Evolutionary conservation across 2,113 vertebrate species (phyloP).

Genomic region (Oryzias woworae): DNA sequence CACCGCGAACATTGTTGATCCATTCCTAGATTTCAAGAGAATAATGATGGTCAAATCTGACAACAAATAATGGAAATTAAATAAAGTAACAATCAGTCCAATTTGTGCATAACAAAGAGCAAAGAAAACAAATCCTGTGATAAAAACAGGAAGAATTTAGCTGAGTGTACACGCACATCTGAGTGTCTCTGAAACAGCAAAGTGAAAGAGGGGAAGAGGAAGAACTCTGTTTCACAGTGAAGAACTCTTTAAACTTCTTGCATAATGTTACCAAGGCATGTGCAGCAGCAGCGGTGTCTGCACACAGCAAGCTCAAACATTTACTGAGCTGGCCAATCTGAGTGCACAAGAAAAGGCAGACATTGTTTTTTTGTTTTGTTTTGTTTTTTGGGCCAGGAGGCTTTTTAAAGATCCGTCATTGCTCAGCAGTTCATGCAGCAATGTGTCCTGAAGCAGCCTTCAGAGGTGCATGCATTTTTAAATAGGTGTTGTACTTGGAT

Average conservation of each 20-base stretch:
- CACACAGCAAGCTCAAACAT: slow-evolving; percentile 14
- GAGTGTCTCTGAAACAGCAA: slow-evolving; percentile 20
- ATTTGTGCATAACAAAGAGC: slow-evolving; percentile 8
- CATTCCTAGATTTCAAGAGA: slow-evolving; percentile 79
- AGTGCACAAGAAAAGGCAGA: slow-evolving; percentile 6
- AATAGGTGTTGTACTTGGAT: background rate
- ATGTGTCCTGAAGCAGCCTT: background rate
- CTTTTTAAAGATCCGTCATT: slow-evolving; percentile 7
- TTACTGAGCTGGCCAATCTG: slow-evolving; percentile 3
- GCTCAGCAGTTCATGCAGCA: background rate
- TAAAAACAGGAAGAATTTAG: slow-evolving; percentile 62
- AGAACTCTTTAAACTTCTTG: slow-evolving; percentile 49
- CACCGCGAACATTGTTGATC: slow-evolving; percentile 81
- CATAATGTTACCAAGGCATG: slow-evolving; percentile 44
- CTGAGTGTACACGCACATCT: slow-evolving; percentile 26
- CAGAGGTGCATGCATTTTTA: background rate
- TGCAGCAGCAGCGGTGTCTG: slow-evolving; percentile 19
- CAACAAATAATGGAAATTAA: slow-evolving; percentile 3
- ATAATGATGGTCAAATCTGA: background rate
- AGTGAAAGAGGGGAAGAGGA: slow-evolving; percentile 63
- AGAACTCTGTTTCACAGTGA: slow-evolving; percentile 43
- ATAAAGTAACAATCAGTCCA: too few relatives aligned
- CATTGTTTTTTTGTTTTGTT: background rate
- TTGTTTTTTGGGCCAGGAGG: background rate
- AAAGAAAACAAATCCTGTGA: slow-evolving; percentile 14